Conservation (phyloP, 2,797 vertebrate species). For the Galagoides demidoff region DNA sequence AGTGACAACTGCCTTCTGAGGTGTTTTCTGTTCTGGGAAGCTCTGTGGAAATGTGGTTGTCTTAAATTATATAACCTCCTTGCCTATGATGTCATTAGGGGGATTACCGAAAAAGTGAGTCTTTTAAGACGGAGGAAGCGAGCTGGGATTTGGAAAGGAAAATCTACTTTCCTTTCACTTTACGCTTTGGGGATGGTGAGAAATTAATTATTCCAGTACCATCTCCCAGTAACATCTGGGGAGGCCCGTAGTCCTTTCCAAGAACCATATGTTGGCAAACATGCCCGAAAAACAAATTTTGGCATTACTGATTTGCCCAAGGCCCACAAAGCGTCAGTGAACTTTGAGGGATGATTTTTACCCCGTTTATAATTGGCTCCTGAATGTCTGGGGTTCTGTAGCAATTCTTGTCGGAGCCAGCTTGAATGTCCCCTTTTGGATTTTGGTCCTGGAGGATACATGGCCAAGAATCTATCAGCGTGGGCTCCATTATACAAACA, state of each 20-base stretch:
- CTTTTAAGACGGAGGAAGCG: background rate
- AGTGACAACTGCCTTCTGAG: background rate
- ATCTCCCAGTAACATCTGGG: background rate
- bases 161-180: background rate
- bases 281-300: background rate
- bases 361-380: background rate
- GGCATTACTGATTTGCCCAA: fast-evolving
- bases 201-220: background rate
- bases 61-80: background rate
- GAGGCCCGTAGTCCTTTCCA: fast-evolving
- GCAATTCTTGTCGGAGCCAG: background rate
- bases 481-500: background rate
- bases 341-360: background rate
- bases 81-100: slow-evolving; percentile 28
- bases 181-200: background rate
- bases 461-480: slow-evolving; percentile 28
- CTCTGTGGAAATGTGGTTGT: background rate
- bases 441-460: background rate
- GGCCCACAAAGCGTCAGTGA: fast-evolving
- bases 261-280: fast-evolving
- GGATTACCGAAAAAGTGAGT: background rate
- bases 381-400: background rate
- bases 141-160: background rate
- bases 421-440: background rate
- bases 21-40: background rate